Percentiles rank a stretch among this genome's conserved stretches.
These are phyloP conservation scores for Vollenhovia emeryi DNA, from an alignment of 1,140 invertebrate genomes.

Conservation along the genomic window DNA sequence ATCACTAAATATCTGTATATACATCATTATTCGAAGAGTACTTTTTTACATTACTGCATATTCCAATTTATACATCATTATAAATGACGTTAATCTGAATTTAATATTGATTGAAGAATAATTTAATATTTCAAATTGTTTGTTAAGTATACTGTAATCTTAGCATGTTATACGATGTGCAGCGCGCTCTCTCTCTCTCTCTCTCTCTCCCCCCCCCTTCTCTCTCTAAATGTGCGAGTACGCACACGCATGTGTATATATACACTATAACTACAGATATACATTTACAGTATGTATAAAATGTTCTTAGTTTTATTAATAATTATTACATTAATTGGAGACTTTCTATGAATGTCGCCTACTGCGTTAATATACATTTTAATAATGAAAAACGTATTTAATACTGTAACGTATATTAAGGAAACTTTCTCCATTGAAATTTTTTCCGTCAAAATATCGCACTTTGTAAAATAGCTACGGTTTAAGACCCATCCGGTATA, in stretches of 20 bases:
- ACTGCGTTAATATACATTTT: slow-evolving; percentile 2
- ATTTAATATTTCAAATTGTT: neutral
- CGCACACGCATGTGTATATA: too few relatives aligned
- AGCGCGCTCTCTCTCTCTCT: neutral
- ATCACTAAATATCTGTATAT: neutral
- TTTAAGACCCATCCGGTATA: neutral
- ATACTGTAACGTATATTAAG: neutral
- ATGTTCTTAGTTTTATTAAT: neutral
- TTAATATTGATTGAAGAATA: neutral
- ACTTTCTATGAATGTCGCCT: neutral
- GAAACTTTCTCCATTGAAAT: neutral
- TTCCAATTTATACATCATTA: neutral
- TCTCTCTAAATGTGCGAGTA: too few relatives aligned
- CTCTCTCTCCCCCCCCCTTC: too few relatives aligned
- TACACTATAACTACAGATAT: neutral
- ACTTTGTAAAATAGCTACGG: neutral
- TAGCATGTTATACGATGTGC: neutral
- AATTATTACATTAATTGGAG: neutral
- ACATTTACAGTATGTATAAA: neutral
- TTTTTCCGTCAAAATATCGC: neutral
- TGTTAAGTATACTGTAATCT: neutral
- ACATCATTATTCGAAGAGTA: neutral
- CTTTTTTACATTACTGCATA: slow-evolving; percentile 1
- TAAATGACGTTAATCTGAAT: neutral
- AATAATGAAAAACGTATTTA: neutral